Base-by-base conservation (phyloP, 2,888 invertebrate species). In the Cheilosia soror region DNA sequence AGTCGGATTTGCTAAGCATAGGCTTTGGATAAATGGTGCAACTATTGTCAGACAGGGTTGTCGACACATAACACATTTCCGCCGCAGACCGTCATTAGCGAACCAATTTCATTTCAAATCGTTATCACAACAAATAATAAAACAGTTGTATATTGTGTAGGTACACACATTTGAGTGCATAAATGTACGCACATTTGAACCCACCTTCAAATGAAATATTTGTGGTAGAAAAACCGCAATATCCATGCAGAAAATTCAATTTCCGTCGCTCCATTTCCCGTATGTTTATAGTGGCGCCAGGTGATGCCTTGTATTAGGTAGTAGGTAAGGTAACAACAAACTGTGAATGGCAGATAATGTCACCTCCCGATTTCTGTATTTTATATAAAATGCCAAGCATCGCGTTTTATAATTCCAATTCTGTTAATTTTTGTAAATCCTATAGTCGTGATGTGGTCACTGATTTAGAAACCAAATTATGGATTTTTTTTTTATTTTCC, bases 151-250 rank as follows among this genome's bases (percentile, higher is more conserved):
- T 31, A 20, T 1, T 20, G 20, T 20, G 20, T 20, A 20, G 20
- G 20, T 20, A 7, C 47, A 15, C 15, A 47, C 3, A 20, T 47
- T 15, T 20, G 7, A 20, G 20, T 7, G 4, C 7, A 47, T 47
- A 2, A 5, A 44, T 44, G 5, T n/a, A 13, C n/a, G 13, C 25
- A 25, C 15, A 4, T 49, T 5, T 40, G 27, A 11, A 20, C 29
- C 9, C 7, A 44, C 44, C 40, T 49, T 13, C 11, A 65, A n/a
- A 29, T 27, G 13, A 9, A 29, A 55, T 11, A 47, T n/a, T 44
- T 53, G 31, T 29, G 57, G 47, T 57, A 4, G 27, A 57, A 75
- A 75, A 75, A 49, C 65, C 75, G 20, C 57, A 65, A 65, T 47
- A 57, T 57, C 15, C 55, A 63, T 44, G 25, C n/a, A 13, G 75